Evolutionary conservation across 2,113 vertebrate species (phyloP), one percentile per base, ranked within the genome.

Genomic region (Illadopsis cleaveri): DNA sequence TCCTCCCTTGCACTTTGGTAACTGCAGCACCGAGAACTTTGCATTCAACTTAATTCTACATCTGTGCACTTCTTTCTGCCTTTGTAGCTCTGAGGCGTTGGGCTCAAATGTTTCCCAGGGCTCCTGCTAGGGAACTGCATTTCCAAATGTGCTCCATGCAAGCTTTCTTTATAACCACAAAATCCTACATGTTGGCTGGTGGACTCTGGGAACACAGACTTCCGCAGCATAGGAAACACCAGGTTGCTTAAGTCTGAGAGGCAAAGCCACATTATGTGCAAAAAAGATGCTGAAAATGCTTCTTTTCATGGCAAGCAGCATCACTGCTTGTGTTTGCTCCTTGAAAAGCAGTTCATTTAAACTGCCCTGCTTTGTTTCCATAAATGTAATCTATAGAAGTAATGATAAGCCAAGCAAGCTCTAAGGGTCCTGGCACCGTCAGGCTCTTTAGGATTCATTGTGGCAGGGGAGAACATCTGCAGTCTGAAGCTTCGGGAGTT

Each of bases 401-500:
- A 82, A 77, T 40, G 71, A 87, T 77, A 94, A 82, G 31, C 70
- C 54, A 93, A 90, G 75, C 42, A 85, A 91, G 33, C 84, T 88
- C 33, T 58, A 70, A 85, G 94, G 78, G 57, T 93, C 75, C 82
- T 95, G 94, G 84, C 94, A 88, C 71, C 0, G 0, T 91, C 84
- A 87, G 38, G n/a, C 54, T 89, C 84, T 96, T 93, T 50, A 85
- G 84, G 92, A 94, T 91, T 87, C 78, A 70, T 76, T 93, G 82
- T 83, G 66, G 30, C 78, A 79, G 68, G 75, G 92, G 73, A 96
- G 84, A 95, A 93, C 90, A 96, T 94, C 93, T 96, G 94, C 5
- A 5, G 24, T 54, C 78, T 88, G 92, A 94, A 82, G 54, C 88
- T 66, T 86, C 0, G 0, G 35, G 57, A 72, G 45, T 66, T 85